Evolutionary conservation across 2,797 vertebrate species (phyloP).

Genomic region (Sebastes variabilis): DNA sequence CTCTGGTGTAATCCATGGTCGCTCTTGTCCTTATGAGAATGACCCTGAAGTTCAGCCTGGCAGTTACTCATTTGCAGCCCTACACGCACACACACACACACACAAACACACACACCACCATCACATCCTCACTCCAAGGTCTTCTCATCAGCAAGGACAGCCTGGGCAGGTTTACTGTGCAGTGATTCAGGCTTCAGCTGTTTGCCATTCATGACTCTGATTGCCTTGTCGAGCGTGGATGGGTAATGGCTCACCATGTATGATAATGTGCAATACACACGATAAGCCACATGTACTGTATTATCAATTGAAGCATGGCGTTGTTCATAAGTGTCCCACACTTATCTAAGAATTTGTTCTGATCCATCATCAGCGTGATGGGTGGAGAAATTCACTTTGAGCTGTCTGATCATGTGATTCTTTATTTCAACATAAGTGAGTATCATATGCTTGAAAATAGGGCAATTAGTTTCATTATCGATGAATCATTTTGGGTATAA

Average conservation of each 20-base stretch:
- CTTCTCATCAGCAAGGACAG: conserved; percentile 53
- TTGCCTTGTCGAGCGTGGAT: conserved; percentile 19
- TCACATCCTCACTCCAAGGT: conserved; percentile 57
- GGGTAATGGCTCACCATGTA: conserved; percentile 3
- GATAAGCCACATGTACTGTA: neutral
- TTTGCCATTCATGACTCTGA: conserved; percentile 46
- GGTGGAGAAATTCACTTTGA: neutral
- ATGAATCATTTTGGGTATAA: neutral
- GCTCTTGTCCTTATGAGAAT: conserved; percentile 56
- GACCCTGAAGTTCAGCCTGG: conserved; percentile 53
- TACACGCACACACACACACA: neutral
- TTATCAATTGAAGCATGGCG: neutral
- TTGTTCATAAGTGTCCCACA: neutral
- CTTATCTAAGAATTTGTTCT: neutral
- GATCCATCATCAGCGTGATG: neutral
- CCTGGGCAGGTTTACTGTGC: conserved; percentile 31
- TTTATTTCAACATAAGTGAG: neutral
- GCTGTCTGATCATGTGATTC: neutral
- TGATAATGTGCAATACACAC: conserved; percentile 3
- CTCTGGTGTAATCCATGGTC: conserved; percentile 62
- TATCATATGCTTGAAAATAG: neutral
- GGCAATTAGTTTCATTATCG: neutral
- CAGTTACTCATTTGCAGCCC: conserved; percentile 46
- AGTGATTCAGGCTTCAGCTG: conserved; percentile 45
- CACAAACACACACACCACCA: neutral